Conservation (phyloP, 2,797 vertebrate species). For the Tokudaia tokunoshimensis region DNA sequence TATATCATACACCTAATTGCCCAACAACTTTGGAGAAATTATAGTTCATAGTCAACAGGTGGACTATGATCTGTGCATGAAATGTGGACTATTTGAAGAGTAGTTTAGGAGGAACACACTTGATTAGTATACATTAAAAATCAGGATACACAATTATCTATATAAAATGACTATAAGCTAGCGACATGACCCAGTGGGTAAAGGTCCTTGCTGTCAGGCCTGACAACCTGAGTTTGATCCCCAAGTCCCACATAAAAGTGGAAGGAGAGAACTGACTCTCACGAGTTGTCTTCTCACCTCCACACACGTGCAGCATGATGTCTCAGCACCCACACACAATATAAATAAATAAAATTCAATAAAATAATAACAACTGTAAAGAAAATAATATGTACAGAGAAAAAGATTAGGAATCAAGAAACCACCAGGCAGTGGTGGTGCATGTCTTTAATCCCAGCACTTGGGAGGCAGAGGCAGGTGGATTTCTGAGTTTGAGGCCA, state of each 20-base stretch:
- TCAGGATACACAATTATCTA: background rate
- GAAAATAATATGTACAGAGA: too few relatives aligned
- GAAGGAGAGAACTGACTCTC: background rate
- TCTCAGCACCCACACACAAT: background rate
- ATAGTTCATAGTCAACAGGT: background rate
- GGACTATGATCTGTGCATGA: background rate
- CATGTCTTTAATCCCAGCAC: too few relatives aligned
- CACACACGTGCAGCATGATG: background rate
- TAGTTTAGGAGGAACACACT: constrained; percentile 18
- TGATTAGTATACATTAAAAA: constrained; percentile 43
- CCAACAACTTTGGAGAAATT: constrained; percentile 31
- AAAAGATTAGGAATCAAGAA: too few relatives aligned
- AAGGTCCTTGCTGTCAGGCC: background rate
- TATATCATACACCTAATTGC: background rate
- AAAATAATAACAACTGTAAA: too few relatives aligned
- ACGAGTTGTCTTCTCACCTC: background rate
- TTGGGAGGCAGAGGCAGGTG: too few relatives aligned
- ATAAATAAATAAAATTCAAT: background rate
- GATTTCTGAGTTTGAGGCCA: too few relatives aligned
- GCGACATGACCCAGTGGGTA: background rate
- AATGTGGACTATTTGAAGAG: constrained; percentile 31
- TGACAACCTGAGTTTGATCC: background rate
- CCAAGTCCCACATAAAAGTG: background rate
- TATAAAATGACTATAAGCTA: background rate
- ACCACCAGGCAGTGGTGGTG: too few relatives aligned